These are phyloP conservation scores for Nineta flava DNA, from an alignment of 2,888 invertebrate species.

Conservation along the genomic window DNA sequence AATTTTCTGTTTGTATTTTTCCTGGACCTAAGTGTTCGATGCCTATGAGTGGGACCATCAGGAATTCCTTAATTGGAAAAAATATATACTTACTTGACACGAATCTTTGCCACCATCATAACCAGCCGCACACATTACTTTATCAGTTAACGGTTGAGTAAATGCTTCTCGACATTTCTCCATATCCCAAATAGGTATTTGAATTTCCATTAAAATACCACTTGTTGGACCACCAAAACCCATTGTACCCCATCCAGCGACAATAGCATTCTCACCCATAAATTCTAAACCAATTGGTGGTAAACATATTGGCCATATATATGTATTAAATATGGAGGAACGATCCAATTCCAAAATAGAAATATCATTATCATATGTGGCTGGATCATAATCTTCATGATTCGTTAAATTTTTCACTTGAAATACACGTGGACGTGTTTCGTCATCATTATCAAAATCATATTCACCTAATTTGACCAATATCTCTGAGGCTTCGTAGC, in stretches of 20 bases:
- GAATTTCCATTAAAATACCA: slow-evolving; percentile 56
- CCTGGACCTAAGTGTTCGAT: too few species aligned
- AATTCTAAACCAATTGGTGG: slow-evolving; percentile 47
- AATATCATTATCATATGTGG: slow-evolving; percentile 61
- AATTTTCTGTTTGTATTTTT: too few species aligned
- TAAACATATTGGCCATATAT: slow-evolving; percentile 73
- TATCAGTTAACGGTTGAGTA: slow-evolving; percentile 46
- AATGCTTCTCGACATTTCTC: slow-evolving; percentile 44
- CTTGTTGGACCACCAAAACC: slow-evolving; percentile 52
- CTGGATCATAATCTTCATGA: slow-evolving; percentile 49
- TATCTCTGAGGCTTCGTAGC: slow-evolving; percentile 41
- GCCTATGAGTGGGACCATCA: too few species aligned
- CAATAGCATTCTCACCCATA: slow-evolving; percentile 41
- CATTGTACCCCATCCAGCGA: slow-evolving; percentile 67
- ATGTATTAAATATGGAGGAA: slow-evolving; percentile 53
- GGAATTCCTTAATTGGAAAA: neutral
- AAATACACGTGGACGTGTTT: slow-evolving; percentile 55
- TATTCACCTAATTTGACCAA: slow-evolving; percentile 68
- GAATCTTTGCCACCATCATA: slow-evolving; percentile 65
- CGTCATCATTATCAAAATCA: slow-evolving; percentile 48
- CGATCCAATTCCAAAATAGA: slow-evolving; percentile 52
- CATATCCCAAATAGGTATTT: slow-evolving; percentile 63
- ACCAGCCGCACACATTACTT: slow-evolving; percentile 60
- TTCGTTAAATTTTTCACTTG: slow-evolving; percentile 44
- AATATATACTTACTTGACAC: slow-evolving; percentile 46